Base-by-base conservation (phyloP, 2,113 vertebrate species). In the Hippocampus comes region DNA sequence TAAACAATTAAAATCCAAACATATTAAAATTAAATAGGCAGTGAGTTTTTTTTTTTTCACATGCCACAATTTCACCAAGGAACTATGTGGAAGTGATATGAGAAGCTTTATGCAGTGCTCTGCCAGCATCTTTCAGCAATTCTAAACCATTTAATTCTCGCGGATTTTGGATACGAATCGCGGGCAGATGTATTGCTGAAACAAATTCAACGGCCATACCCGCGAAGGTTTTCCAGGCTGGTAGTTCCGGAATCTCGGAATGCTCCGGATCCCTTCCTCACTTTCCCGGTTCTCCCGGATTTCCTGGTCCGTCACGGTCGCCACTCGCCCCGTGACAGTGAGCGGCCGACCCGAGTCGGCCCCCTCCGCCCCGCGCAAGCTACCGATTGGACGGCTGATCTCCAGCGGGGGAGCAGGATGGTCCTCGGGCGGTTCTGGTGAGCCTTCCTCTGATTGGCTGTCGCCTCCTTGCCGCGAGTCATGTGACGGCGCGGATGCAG, bases 201-300 rank as follows among this genome's bases (percentile, higher is more conserved):
- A 61, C 18, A 5, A 17, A 60, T 17, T 30, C 17, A 15, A 30
- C n/a, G 42, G 56, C 0, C 20, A 4, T 55, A 98, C 97, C 93
- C 93, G 93, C 76, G 88, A 96, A 34, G 95, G 93, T 61, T 93
- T 88, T 74, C 97, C 97, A 10, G 91, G 90, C 75, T 89, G 92
- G 90, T 98, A 98, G 82, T 93, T 95, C 2, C 88, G 88, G 91
- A 98, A 98, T 82, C 92, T 90, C 53, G 93, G 91, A 76, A 98
- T 94, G 70, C 71, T 91, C 69, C 88, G 88, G 79, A 99, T 95
- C 25, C 86, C 93, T 3, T 95, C 94, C 57, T 93, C 93, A 2
- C 94, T 92, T 69, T 95, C 94, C 21, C 92, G 92, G 80, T 95
- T 95, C 75, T 79, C 91, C 81, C 70, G 80, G 83, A 99, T 97